Conservation (phyloP, 2,888 invertebrate species). For the Drosophila ustulata region DNA sequence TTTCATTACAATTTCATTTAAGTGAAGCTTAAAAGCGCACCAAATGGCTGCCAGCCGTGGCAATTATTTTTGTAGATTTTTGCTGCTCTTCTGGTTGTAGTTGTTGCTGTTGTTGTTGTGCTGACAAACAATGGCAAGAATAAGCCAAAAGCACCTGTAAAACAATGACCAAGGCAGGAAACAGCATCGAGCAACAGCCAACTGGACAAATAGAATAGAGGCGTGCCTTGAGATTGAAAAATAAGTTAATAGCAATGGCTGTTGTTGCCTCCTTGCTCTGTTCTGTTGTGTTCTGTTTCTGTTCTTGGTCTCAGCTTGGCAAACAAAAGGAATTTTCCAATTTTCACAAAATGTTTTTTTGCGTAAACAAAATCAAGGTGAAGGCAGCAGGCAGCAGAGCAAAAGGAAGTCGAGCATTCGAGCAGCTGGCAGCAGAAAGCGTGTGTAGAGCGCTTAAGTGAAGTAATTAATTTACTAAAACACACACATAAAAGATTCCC, state of each 20-base stretch:
- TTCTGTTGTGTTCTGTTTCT: constrained; percentile 5
- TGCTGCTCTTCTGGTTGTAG: constrained; percentile 22
- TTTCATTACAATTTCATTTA: constrained; percentile 80
- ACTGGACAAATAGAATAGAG: constrained; percentile 61
- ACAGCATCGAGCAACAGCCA: constrained; percentile 39
- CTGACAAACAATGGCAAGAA: constrained; percentile 66
- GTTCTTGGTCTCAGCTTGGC: constrained; percentile 13
- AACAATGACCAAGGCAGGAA: constrained; percentile 66
- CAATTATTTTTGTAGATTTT: constrained; percentile 80
- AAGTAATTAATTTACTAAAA: constrained; percentile 76
- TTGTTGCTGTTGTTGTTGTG: constrained; percentile 23
- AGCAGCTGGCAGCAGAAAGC: constrained; percentile 27
- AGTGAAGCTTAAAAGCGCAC: constrained; percentile 80
- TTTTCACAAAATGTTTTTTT: constrained; percentile 63
- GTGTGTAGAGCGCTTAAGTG: constrained; percentile 58
- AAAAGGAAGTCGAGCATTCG: not conserved
- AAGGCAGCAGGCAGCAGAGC: constrained; percentile 21
- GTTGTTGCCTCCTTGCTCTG: constrained; percentile 11
- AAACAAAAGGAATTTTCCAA: constrained; percentile 71
- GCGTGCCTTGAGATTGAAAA: constrained; percentile 73
- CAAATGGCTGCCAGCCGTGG: constrained; percentile 77
- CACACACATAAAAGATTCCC: constrained; percentile 15
- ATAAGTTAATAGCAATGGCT: constrained; percentile 76
- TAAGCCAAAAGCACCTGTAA: constrained; percentile 75
- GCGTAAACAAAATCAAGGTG: constrained; percentile 67